Base-by-base conservation (phyloP, 1,140 invertebrate genomes). In the Oryzaephilus surinamensis region DNA sequence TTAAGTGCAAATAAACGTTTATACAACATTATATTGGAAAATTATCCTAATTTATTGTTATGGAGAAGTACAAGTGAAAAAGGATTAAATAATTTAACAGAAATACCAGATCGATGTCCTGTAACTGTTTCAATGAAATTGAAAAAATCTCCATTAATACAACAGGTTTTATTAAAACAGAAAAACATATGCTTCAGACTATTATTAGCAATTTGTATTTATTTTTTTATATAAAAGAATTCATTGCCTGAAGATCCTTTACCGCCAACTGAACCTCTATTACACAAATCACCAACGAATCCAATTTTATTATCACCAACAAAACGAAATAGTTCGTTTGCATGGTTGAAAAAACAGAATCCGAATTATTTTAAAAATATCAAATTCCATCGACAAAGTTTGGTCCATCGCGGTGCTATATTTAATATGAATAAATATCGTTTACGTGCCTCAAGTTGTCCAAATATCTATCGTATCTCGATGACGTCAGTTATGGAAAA, bases 391-490 rank as follows among this genome's bases (percentile, higher is more conserved):
- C 72, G 81, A 41, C 82, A 84, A 58, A 85, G 82, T 0, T 74
- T 91, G 21, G 85, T 83, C 54, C 84, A 87, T 61, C 75, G 88
- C 43, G 83, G 81, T 27, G 84, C 84, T 1, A 81, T 85, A 63
- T 62, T 88, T 17, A 85, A 85, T 59, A 77, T 84, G 33, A 76
- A 79, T 41, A 73, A 80, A 36, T 92, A 92, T 61, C 72, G 81
- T 30, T 63, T 91, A 38, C 72, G 85, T 29, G 86, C 87, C 6
- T 90, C 85, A 0, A 90, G 86, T 12, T 91, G 86, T 62, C 87
- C 88, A 1, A 80, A 92, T 63, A 91, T 93, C 53, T 90, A 87
- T 57, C 74, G 81, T 47, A 90, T 90, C 57, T 90, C 86, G 1
- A 90, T 90, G 77, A 83, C 82, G 6, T 87, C 85, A 1, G 74